phyloP scores from a whole-genome alignment of 2,888 invertebrate genomes.

The Ophioninae sp. region DNA sequence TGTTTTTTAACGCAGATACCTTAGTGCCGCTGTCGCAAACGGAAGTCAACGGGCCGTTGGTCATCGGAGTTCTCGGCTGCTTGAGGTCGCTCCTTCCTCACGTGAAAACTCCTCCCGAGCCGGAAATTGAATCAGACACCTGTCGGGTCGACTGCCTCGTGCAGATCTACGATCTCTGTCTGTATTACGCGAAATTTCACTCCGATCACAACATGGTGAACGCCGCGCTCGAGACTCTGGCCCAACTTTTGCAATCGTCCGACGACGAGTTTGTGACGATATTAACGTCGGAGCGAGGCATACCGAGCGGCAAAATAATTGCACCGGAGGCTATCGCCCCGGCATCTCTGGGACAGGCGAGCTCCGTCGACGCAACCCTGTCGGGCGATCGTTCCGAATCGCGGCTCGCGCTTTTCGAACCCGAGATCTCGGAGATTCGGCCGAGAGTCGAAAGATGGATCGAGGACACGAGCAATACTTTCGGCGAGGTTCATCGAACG shows the following conservation, averaged over 20 bases:
- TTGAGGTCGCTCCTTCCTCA: slow-evolving; percentile 85
- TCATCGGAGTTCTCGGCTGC: slow-evolving; percentile 87
- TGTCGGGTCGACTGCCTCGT: slow-evolving; percentile 75
- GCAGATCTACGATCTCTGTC: slow-evolving; percentile 90
- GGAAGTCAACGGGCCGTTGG: slow-evolving; percentile 76
- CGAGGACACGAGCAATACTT: slow-evolving; percentile 66
- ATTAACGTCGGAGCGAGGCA: slow-evolving; percentile 81
- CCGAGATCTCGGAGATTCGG: slow-evolving; percentile 71
- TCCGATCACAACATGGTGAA: slow-evolving; percentile 94
- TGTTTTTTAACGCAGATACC: slow-evolving; percentile 56
- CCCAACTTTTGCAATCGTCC: slow-evolving; percentile 82
- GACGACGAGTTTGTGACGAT: slow-evolving; percentile 80
- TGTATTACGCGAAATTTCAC: slow-evolving; percentile 86
- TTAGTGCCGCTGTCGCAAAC: slow-evolving; percentile 65
- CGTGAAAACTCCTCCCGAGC: slow-evolving; percentile 72
- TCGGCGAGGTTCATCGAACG: slow-evolving; percentile 62
- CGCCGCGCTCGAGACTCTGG: slow-evolving; percentile 89
- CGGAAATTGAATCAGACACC: slow-evolving; percentile 64
- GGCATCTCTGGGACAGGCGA: slow-evolving; percentile 60
- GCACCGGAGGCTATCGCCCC: slow-evolving; percentile 57
- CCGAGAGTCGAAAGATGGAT: slow-evolving; percentile 76
- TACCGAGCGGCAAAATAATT: slow-evolving; percentile 74
- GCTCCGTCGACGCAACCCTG: slow-evolving; percentile 70
- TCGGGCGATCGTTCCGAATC: slow-evolving; percentile 69
- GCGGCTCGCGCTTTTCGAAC: slow-evolving; percentile 71